Evolutionary conservation across 2,113 vertebrate genomes (phyloP), one percentile per base, ranked within the genome.

Genomic region (Sterrhoptilus dennistouni): DNA sequence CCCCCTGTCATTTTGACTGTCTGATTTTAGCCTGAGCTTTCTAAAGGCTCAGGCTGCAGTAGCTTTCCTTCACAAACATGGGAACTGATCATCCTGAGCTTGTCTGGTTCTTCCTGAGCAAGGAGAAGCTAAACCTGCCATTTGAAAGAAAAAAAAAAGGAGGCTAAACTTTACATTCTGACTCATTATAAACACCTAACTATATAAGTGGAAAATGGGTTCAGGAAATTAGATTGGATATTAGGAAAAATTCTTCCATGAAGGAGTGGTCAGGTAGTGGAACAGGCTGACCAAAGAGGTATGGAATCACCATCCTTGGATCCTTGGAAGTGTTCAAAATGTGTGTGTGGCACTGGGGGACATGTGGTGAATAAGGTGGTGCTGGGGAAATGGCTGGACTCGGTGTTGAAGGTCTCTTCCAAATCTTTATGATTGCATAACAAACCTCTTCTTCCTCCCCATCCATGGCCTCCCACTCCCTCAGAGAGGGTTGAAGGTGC

Each of bases 321-420:
- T 77, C 23, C 13, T 27, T 38, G 57, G 35, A 61, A 65, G 33
- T 19, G 68, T 38, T 50, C 27, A 20, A 44, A 52, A 23, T 25
- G 15, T 20, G 11, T 13, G 57, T 16, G 31, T 71, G 68, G 36
- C 59, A 42, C 23, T 61, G 40, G 24, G 64, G 75, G n/a, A 29
- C 28, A 5, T 0, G 14, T 28, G 54, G n/a, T 38, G 47, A 53
- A 38, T 0, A 2, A 29, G 16, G 28, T 24, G 56, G 8, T 54
- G 65, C 56, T 54, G 49, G 40, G 23, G 16, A 20, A 17, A 38
- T 29, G 35, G 21, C 6, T 63, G 35, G 35, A 44, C 14, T 71
- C 0, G 0, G 12, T 21, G 15, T 20, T 54, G 25, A 53, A 87
- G 49, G 16, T 35, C 29, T 17, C 36, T 35, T 31, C 29, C 42